These are phyloP conservation scores for Nysson spinosus DNA, from an alignment of 2,888 invertebrate species.

Conservation along the genomic window DNA sequence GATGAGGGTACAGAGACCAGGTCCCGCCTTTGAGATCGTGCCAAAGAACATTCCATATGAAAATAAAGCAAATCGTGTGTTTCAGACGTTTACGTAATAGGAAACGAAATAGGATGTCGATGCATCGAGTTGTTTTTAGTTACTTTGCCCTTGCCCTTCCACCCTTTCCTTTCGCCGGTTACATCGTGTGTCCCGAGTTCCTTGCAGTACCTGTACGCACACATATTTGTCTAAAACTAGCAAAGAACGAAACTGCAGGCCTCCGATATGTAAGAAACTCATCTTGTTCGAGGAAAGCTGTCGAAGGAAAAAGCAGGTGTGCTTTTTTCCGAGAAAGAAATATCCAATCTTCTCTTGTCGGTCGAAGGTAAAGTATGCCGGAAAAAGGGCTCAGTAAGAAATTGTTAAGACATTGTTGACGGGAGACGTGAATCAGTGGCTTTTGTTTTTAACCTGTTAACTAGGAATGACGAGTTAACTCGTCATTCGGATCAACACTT, in stretches of 20 bases:
- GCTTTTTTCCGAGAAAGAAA: conserved; percentile 40
- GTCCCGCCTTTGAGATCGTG: conserved; percentile 64
- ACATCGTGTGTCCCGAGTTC: background rate
- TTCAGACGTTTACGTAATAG: conserved; percentile 72
- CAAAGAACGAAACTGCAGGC: conserved; percentile 17
- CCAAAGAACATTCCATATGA: conserved; percentile 69
- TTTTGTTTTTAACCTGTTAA: too few relatives aligned
- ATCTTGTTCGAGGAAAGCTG: conserved; percentile 25
- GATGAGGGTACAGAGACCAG: conserved; percentile 29
- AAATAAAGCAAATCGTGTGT: conserved; percentile 67
- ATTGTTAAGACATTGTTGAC: conserved; percentile 14
- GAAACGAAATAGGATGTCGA: conserved; percentile 73
- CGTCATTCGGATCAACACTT: too few relatives aligned
- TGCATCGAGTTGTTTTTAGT: conserved; percentile 62
- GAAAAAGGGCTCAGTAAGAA: conserved; percentile 47
- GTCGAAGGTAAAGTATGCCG: conserved; percentile 46
- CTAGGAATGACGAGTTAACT: too few relatives aligned
- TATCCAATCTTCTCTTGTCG: conserved; percentile 63
- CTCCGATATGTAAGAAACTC: conserved; percentile 17
- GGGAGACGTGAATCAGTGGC: too few relatives aligned
- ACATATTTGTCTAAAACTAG: conserved; percentile 11
- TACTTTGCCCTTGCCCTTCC: conserved; percentile 10
- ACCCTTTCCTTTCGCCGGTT: conserved; percentile 1
- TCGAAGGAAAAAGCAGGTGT: conserved; percentile 40
- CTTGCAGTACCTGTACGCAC: conserved; percentile 6